phyloP scores from a whole-genome alignment of 2,113 vertebrate genomes.

The Alosa alosa region DNA sequence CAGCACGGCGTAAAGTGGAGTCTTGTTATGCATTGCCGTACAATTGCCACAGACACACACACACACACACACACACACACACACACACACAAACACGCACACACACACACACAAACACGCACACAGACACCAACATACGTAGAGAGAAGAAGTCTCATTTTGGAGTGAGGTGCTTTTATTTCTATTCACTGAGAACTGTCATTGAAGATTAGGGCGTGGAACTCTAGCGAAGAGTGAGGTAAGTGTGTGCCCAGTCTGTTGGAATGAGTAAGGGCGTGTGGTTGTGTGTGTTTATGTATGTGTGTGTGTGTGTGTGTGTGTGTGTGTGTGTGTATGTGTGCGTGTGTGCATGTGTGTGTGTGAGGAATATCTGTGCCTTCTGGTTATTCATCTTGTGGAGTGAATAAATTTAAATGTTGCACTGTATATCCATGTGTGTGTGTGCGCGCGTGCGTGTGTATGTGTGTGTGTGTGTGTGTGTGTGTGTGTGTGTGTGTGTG shows the following conservation, averaged over 20 bases:
- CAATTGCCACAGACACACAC: neutral
- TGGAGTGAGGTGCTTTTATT: slow-evolving; percentile 28
- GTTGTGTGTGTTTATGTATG: neutral
- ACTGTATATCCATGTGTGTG: neutral
- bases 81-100: neutral
- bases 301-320: slow-evolving; percentile 8
- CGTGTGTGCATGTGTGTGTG: neutral
- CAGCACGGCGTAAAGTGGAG: slow-evolving; percentile 5
- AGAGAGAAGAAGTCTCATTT: slow-evolving; percentile 21
- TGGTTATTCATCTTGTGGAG: neutral
- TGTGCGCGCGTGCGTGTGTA: neutral
- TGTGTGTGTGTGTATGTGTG: neutral
- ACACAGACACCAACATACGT: neutral
- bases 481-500: neutral
- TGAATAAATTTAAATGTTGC: neutral
- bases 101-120: neutral
- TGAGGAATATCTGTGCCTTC: neutral
- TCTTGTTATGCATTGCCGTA: neutral
- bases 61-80: neutral
- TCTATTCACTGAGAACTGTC: slow-evolving; percentile 22
- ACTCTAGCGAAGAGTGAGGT: neutral
- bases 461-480: neutral
- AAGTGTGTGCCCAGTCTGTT: neutral
- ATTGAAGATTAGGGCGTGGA: slow-evolving; percentile 9
- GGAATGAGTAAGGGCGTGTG: neutral